Percentiles rank a stretch among this genome's conserved stretches.
These are phyloP conservation scores for Oxyscelio sp. DNA, from an alignment of 2,888 invertebrate species.

Conservation along the genomic window DNA sequence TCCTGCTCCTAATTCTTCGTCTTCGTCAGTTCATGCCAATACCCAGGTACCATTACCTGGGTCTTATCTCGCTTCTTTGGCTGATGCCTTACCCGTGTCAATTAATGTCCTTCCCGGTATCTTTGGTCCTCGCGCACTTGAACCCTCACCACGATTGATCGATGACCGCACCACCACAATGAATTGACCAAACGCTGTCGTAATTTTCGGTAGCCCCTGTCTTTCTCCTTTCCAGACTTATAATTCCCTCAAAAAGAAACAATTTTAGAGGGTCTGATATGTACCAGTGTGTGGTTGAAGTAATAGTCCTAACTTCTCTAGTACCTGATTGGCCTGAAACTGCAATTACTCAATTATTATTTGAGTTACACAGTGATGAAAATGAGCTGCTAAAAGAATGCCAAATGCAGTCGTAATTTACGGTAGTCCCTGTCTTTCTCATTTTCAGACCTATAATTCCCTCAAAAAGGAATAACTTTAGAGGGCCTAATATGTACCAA, in stretches of 20 bases:
- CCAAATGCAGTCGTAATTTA: conserved; percentile 81
- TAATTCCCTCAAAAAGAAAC: no score
- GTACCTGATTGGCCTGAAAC: no score
- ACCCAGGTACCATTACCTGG: conserved; percentile 37
- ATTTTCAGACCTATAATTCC: no score
- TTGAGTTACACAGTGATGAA: no score
- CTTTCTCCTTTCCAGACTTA: not conserved
- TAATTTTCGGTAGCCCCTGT: conserved; percentile 81
- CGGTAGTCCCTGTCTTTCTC: conserved; percentile 62
- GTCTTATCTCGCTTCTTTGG: conserved; percentile 71
- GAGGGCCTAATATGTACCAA: no score
- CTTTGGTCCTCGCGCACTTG: conserved; percentile 62
- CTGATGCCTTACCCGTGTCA: conserved; percentile 84
- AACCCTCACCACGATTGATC: conserved; percentile 84
- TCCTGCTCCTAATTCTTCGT: conserved; percentile 61
- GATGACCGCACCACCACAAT: conserved; percentile 84
- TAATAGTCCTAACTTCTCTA: no score
- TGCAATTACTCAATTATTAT: no score
- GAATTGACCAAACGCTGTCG: conserved; percentile 82
- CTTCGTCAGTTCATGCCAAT: conserved; percentile 70
- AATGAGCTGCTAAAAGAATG: no score
- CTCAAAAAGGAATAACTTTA: no score
- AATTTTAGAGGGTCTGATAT: no score
- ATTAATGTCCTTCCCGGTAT: conserved; percentile 86
- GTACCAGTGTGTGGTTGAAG: no score